Evolutionary conservation across 92 coral and sea anemone species (phyloP).

Genomic region (Bergia puertoricense): DNA sequence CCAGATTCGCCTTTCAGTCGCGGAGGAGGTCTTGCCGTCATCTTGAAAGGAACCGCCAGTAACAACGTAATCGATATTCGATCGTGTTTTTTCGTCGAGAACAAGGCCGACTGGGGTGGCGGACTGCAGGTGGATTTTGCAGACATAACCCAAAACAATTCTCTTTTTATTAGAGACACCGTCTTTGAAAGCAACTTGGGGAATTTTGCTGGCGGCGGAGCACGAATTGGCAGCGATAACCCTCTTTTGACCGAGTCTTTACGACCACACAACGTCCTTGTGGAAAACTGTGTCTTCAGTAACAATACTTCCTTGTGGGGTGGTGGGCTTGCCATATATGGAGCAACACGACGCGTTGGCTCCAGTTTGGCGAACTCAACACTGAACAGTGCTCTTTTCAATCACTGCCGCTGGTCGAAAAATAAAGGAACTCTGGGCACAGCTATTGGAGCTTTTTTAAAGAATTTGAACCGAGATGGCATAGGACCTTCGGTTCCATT

Average conservation of each 20-base stretch:
- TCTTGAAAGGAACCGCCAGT: conserved; percentile 65
- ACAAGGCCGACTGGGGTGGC: conserved; percentile 90
- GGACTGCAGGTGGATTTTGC: conserved; percentile 74
- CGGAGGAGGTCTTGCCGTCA: conserved; percentile 84
- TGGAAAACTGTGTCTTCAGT: conserved; percentile 21
- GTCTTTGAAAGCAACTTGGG: conserved; percentile 63
- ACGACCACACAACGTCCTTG: conserved; percentile 38
- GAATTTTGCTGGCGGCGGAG: conserved; percentile 75
- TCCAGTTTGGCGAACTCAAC: conserved; percentile 8
- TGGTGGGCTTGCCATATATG: conserved; percentile 34
- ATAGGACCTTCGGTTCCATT: conserved; percentile 44
- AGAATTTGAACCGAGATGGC: conserved; percentile 28
- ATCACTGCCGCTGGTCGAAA: conserved; percentile 11
- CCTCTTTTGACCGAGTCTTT: conserved; percentile 25
- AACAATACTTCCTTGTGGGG: conserved; percentile 39
- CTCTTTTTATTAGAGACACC: conserved; percentile 56
- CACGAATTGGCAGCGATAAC: conserved; percentile 50
- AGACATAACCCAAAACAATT: conserved; percentile 59
- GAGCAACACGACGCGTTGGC: conserved; percentile 34
- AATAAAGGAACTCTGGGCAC: conserved; percentile 42
- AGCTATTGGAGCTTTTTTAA: conserved; percentile 34
- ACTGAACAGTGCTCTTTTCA: conserved; percentile 13
- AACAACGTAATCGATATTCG: conserved; percentile 58
- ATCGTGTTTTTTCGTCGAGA: conserved; percentile 64
- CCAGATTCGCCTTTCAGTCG: conserved; percentile 47